Conservation (phyloP, 2,797 vertebrate species). For the Acestrorhynchus altus region DNA sequence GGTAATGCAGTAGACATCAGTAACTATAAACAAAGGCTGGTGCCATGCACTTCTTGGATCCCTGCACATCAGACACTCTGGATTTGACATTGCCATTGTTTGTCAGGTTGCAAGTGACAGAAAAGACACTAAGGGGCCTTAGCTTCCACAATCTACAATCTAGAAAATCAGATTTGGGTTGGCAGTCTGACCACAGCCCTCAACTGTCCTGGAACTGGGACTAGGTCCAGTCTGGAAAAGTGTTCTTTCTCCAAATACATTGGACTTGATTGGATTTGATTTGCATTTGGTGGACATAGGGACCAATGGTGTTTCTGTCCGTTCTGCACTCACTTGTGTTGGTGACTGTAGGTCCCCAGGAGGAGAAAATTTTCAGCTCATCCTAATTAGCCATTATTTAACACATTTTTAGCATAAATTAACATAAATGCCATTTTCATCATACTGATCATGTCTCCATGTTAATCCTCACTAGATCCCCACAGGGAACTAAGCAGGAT, state of each 20-base stretch:
- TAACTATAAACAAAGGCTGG: too few relatives aligned
- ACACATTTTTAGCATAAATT: neutral
- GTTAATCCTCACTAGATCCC: neutral
- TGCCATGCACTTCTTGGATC: too few relatives aligned
- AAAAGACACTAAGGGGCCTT: too few relatives aligned
- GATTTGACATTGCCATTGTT: too few relatives aligned
- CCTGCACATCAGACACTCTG: too few relatives aligned
- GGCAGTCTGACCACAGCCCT: too few relatives aligned
- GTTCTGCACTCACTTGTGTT: neutral
- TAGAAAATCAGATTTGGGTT: too few relatives aligned
- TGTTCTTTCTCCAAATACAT: conserved; percentile 1
- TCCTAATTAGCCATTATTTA: neutral
- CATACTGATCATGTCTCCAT: neutral
- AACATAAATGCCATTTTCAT: neutral
- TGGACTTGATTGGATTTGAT: neutral
- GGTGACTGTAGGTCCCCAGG: neutral
- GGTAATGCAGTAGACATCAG: too few relatives aligned
- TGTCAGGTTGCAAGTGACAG: too few relatives aligned
- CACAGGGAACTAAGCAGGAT: neutral
- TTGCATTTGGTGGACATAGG: conserved; percentile 10
- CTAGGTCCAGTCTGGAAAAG: conserved; percentile 1
- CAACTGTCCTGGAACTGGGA: neutral
- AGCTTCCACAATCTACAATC: too few relatives aligned
- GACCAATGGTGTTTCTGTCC: neutral
- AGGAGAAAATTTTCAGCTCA: neutral